Evolutionary conservation across 2,797 vertebrate species (phyloP), one percentile per base, ranked within the genome.

Genomic region (Phalanger gymnotis): DNA sequence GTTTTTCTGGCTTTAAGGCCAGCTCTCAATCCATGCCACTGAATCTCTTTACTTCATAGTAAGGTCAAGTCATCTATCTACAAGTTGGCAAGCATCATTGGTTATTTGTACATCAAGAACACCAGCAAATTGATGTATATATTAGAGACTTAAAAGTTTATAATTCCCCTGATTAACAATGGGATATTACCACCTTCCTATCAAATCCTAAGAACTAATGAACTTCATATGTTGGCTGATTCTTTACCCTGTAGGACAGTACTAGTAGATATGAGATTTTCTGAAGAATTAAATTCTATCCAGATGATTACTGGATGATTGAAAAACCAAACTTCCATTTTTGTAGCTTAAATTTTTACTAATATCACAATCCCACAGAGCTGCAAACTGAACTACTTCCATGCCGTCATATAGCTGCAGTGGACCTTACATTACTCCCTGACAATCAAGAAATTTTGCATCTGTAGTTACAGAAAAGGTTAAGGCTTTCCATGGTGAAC

Each of bases 241-340:
- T 81, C n/a, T 31, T 90, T 52, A 92, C 19, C 91, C 16, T 81
- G 14, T 54, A 16, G 54, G 51, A 40, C 52, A n/a, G n/a, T n/a
- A 22, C 11, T 27, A 87, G 30, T 6, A 22, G 0, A 89, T 53
- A 91, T 56, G 34, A 13, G 56, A 54, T n/a, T 81, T 87, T 92
- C 54, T 52, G n/a, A 92, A 94, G 58, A 90, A 91, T 56, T 52
- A 40, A 81, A 54, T 12, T 96, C 87, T 53, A 90, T 30, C 55
- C 61, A 73, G 40, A 51, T 47, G 3, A 89, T 10, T 28, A 31
- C 0, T 25, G 66, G 61, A 11, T 9, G 40, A 6, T 51, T 2
- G 3, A 16, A 53, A 95, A 56, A 61, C 12, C 56, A 22, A 10
- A 57, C 6, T 34, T 56, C 52, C 90, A 87, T 87, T 87, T 47